These are phyloP conservation scores for Tilapia sparmanii DNA, from an alignment of 2,113 vertebrate species.

Conservation along the genomic window DNA sequence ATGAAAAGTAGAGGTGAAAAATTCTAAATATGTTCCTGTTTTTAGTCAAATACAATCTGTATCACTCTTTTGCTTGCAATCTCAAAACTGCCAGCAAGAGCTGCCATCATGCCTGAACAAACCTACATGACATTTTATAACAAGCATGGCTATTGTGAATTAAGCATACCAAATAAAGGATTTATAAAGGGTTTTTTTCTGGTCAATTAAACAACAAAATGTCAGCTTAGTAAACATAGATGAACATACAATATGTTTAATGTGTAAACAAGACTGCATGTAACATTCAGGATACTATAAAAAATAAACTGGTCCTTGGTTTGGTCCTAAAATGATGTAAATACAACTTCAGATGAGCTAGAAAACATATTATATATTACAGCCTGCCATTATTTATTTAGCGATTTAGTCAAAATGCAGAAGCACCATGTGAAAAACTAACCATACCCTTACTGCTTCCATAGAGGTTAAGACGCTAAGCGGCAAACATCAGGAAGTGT, in stretches of 20 bases:
- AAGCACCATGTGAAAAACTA: neutral
- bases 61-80: neutral
- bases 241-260: neutral
- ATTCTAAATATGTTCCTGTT: neutral
- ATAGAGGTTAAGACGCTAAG: neutral
- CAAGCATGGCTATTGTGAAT: neutral
- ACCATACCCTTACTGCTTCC: fast-evolving
- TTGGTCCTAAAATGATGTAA: neutral
- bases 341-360: neutral
- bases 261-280: neutral
- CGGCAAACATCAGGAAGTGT: neutral
- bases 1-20: neutral
- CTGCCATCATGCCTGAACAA: neutral
- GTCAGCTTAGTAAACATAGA: neutral
- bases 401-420: fast-evolving
- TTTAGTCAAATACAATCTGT: neutral
- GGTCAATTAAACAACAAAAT: neutral
- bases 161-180: neutral
- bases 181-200: fast-evolving
- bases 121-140: neutral
- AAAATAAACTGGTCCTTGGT: neutral
- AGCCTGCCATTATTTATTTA: neutral
- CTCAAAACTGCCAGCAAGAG: neutral
- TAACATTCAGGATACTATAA: neutral
- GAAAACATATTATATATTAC: neutral